Evolutionary conservation across 2,888 invertebrate genomes (phyloP).

Genomic region (Kuschelorhynchus macadamiae): DNA sequence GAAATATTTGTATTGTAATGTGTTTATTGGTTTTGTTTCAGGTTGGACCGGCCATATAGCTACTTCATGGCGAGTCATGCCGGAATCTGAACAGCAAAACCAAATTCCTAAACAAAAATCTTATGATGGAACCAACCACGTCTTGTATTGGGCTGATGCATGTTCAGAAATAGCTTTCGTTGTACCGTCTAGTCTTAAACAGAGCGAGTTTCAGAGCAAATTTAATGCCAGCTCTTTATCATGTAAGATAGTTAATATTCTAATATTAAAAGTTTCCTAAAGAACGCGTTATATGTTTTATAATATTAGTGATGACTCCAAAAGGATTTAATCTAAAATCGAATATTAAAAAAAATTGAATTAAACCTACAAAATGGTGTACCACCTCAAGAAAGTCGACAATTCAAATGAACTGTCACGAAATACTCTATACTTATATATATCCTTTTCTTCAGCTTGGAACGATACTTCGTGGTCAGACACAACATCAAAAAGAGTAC

Average conservation of each 20-base stretch:
- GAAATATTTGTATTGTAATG: too few species aligned
- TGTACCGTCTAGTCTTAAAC: conserved; percentile 77
- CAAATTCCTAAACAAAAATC: conserved; percentile 58
- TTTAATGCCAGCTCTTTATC: conserved; percentile 63
- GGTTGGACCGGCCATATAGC: conserved; percentile 91
- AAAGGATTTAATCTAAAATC: too few species aligned
- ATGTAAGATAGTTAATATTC: conserved; percentile 62
- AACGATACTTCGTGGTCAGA: conserved; percentile 72
- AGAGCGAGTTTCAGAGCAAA: conserved; percentile 55
- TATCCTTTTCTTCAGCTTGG: conserved; percentile 68
- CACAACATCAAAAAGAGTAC: conserved; percentile 71
- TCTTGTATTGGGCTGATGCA: conserved; percentile 96
- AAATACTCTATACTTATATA: too few species aligned
- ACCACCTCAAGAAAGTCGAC: too few species aligned
- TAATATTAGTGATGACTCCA: too few species aligned
- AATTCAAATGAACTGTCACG: too few species aligned
- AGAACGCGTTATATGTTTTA: too few species aligned
- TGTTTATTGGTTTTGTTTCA: conserved; percentile 51
- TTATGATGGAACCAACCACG: conserved; percentile 88
- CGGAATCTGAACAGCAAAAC: conserved; percentile 46
- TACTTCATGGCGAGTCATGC: conserved; percentile 80
- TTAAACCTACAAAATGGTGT: too few species aligned
- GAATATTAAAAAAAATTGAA: too few species aligned
- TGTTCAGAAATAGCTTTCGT: conserved; percentile 96
- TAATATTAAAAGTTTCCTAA: too few species aligned